Evolutionary conservation across 2,888 invertebrate species (phyloP).

Genomic region (Netelia fuscicornis): DNA sequence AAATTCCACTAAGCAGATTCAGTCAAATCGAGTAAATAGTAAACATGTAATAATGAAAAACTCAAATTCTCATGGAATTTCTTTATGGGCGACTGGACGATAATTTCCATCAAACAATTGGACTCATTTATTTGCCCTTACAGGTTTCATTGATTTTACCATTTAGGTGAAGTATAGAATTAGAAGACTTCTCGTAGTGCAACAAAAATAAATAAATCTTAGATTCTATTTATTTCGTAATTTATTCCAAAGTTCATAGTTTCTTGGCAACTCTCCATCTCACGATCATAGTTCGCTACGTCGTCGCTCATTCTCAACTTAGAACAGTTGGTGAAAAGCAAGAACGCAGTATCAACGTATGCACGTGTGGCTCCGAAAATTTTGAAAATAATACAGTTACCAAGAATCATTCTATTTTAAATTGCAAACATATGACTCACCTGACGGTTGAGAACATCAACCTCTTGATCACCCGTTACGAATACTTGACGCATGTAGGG

Average conservation of each 20-base stretch:
- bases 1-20: background rate
- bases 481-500: slow-evolving; percentile 98
- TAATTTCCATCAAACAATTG: background rate
- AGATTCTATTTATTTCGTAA: slow-evolving; percentile 44
- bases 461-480: slow-evolving; percentile 89
- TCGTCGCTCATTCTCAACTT: slow-evolving; percentile 52
- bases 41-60: too few species aligned
- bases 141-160: too few species aligned
- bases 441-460: slow-evolving; percentile 88
- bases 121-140: too few species aligned
- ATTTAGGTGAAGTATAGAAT: background rate
- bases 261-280: slow-evolving; percentile 60
- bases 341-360: slow-evolving; percentile 40
- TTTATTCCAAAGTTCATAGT: slow-evolving; percentile 41
- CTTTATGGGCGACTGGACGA: too few species aligned
- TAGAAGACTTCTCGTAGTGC: slow-evolving; percentile 3
- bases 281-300: slow-evolving; percentile 29
- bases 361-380: slow-evolving; percentile 20
- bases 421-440: slow-evolving; percentile 84
- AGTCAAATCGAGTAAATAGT: too few species aligned
- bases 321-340: slow-evolving; percentile 48
- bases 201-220: slow-evolving; percentile 28
- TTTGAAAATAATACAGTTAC: background rate
- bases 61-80: too few species aligned
- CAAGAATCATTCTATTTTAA: background rate